These are phyloP conservation scores for Caradrina clavipalpis DNA, from an alignment of 2,888 invertebrate genomes.

Conservation along the genomic window DNA sequence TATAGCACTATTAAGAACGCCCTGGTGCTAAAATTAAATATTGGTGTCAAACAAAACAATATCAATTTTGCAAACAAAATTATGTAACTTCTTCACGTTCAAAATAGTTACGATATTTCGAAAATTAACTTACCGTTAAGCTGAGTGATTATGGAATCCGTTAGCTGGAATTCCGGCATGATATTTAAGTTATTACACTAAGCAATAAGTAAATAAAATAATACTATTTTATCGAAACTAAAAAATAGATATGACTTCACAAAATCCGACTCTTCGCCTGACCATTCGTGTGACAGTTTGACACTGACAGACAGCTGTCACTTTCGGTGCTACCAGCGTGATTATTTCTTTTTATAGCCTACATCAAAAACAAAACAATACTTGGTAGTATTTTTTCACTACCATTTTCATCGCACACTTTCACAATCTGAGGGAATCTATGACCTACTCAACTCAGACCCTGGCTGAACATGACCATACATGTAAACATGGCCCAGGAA, in stretches of 20 bases:
- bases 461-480: too few species aligned
- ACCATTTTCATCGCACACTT: too few species aligned
- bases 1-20: constrained; percentile 76
- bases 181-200: constrained; percentile 40
- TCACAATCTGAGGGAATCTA: too few species aligned
- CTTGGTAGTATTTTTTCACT: not conserved
- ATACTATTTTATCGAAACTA: constrained; percentile 37
- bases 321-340: constrained; percentile 17
- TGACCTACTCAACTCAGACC: too few species aligned
- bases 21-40: constrained; percentile 87
- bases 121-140: constrained; percentile 78
- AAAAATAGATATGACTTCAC: constrained; percentile 20
- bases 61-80: constrained; percentile 81
- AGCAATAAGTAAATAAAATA: constrained; percentile 22
- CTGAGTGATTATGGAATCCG: constrained; percentile 83
- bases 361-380: not conserved
- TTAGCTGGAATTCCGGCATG: constrained; percentile 84
- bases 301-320: constrained; percentile 39
- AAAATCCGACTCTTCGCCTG: not conserved
- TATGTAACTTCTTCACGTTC: constrained; percentile 80
- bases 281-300: not conserved
- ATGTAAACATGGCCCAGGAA: too few species aligned
- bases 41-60: constrained; percentile 81
- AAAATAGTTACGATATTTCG: constrained; percentile 49
- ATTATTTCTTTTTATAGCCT: not conserved